A percentile compares a stretch with the other conserved stretches of the same genome.
Evolutionary conservation across 1,140 invertebrate genomes (phyloP).

Genomic region (Rhopalosiphum maidis): DNA sequence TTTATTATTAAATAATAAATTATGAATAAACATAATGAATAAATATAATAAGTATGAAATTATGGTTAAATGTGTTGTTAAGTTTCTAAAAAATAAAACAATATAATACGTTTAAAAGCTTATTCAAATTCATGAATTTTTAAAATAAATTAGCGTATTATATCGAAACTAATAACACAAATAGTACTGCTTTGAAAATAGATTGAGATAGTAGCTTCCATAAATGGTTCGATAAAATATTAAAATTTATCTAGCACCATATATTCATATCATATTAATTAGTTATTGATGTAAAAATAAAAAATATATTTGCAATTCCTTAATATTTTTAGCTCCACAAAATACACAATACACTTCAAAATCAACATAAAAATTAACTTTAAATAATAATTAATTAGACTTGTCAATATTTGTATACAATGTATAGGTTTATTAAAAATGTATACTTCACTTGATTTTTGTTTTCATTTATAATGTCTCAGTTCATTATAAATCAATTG

Average conservation of each 20-base stretch:
- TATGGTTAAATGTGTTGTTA: background rate
- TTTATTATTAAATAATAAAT: constrained; percentile 4
- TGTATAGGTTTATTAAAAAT: background rate
- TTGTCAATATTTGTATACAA: constrained; percentile 27
- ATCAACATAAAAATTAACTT: background rate
- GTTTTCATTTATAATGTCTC: background rate
- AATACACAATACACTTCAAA: background rate
- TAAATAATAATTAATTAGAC: background rate
- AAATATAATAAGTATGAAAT: background rate
- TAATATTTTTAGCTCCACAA: background rate
- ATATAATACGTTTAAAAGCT: background rate
- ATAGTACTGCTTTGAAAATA: background rate
- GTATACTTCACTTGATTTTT: constrained; percentile 38
- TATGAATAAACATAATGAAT: background rate
- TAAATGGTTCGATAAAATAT: background rate
- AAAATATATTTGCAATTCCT: background rate
- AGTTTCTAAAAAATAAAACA: background rate
- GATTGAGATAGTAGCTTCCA: background rate
- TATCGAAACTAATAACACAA: background rate
- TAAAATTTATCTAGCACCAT: background rate
- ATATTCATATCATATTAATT: constrained; percentile 32
- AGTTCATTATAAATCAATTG: constrained; percentile 21
- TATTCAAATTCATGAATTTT: background rate
- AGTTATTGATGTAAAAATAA: background rate
- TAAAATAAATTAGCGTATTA: background rate